phyloP scores from a whole-genome alignment of 2,888 invertebrate genomes.

The Pecten maximus region DNA sequence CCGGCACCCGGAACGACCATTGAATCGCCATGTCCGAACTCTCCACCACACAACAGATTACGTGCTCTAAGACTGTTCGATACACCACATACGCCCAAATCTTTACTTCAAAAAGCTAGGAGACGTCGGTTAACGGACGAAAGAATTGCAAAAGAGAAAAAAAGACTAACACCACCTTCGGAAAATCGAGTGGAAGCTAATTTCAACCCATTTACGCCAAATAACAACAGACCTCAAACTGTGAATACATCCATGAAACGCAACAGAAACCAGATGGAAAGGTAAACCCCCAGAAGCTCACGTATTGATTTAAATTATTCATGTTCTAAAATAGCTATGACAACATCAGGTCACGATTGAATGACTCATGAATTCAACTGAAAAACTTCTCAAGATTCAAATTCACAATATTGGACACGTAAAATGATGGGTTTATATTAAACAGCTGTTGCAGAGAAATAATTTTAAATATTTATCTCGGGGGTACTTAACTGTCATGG shows the following conservation, averaged over 20 bases:
- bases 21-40: slow-evolving; percentile 58
- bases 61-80: slow-evolving; percentile 88
- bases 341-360: not conserved
- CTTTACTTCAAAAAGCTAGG: slow-evolving; percentile 87
- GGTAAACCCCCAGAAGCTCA: slow-evolving; percentile 50
- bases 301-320: not conserved
- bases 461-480: too few species aligned
- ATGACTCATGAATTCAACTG: not conserved
- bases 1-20: slow-evolving; percentile 57
- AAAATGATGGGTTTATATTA: too few species aligned
- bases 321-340: slow-evolving; percentile 4
- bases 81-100: slow-evolving; percentile 93
- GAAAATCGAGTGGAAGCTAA: slow-evolving; percentile 83
- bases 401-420: too few species aligned
- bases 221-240: slow-evolving; percentile 57
- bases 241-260: slow-evolving; percentile 88
- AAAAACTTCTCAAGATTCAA: too few species aligned
- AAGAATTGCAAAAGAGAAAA: slow-evolving; percentile 41
- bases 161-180: slow-evolving; percentile 37
- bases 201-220: slow-evolving; percentile 89
- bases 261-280: slow-evolving; percentile 85
- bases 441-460: not conserved
- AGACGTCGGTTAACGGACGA: slow-evolving; percentile 63
- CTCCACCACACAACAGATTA: slow-evolving; percentile 84
- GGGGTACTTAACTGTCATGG: too few species aligned